Evolutionary conservation across 2,113 vertebrate species (phyloP).

Genomic region (Todiramphus saurophagus): DNA sequence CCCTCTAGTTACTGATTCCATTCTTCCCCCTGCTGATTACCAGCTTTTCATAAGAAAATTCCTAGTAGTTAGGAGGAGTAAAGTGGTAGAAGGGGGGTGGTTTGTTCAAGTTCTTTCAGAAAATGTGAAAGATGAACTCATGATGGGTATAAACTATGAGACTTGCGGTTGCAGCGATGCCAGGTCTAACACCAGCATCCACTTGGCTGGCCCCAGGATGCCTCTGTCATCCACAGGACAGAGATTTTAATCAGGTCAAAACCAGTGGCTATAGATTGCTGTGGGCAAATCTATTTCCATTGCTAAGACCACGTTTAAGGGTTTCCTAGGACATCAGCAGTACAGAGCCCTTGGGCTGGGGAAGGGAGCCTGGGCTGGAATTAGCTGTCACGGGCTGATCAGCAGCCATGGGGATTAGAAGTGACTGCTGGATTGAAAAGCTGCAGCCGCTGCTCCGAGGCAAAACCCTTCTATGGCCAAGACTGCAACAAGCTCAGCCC

Average conservation of each 20-base stretch:
- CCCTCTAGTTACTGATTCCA: neutral
- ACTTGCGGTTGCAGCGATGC: neutral
- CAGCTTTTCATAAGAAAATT: neutral
- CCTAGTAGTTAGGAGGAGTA: neutral
- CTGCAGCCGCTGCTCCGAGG: neutral
- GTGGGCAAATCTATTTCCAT: neutral
- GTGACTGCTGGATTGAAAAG: neutral
- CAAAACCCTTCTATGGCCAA: neutral
- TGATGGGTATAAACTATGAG: neutral
- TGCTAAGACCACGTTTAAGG: neutral
- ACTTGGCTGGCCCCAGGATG: neutral
- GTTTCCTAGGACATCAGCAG: neutral
- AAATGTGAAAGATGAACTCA: neutral
- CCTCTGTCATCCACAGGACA: constrained; percentile 1
- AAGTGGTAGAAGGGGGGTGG: neutral
- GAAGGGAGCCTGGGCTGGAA: neutral
- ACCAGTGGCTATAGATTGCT: neutral
- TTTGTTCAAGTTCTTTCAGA: constrained; percentile 4
- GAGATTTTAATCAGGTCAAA: constrained; percentile 53
- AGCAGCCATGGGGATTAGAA: neutral
- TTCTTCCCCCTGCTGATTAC: neutral
- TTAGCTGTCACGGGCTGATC: constrained; percentile 11
- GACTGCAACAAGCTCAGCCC: neutral
- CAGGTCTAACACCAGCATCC: neutral
- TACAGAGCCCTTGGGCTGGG: constrained; percentile 3